These are phyloP conservation scores for Drosophila demipolita DNA, from an alignment of 2,888 invertebrate species.

Conservation along the genomic window DNA sequence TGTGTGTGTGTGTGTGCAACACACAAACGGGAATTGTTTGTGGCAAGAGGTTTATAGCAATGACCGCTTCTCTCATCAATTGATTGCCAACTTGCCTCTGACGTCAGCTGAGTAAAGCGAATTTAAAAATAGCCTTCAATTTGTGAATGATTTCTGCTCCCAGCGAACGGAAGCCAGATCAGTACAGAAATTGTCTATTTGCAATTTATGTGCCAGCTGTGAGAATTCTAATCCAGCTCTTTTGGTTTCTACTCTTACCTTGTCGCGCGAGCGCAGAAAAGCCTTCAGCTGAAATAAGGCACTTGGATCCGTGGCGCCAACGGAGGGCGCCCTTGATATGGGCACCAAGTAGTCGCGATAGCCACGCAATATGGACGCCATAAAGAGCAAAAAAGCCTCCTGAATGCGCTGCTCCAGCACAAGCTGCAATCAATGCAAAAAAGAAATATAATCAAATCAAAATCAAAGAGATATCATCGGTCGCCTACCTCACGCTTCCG, in stretches of 20 bases:
- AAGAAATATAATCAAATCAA: neutral
- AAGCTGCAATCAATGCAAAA: conserved; percentile 87
- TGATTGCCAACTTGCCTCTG: conserved; percentile 11
- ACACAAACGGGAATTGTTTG: conserved; percentile 1
- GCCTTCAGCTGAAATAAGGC: conserved; percentile 97
- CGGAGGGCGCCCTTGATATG: conserved; percentile 96
- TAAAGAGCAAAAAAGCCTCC: conserved; percentile 98
- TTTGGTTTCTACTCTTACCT: conserved; percentile 85
- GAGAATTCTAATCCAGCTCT: neutral
- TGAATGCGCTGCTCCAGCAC: conserved; percentile 96
- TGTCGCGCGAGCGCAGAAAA: conserved; percentile 95
- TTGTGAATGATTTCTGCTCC: neutral
- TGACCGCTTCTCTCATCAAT: neutral
- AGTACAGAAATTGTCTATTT: neutral
- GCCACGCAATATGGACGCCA: conserved; percentile 95
- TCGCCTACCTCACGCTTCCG: conserved; percentile 89
- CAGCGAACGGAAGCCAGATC: neutral
- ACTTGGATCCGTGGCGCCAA: conserved; percentile 97
- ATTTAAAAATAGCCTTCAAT: conserved; percentile 24
- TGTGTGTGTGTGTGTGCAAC: neutral
- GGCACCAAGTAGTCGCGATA: conserved; percentile 95
- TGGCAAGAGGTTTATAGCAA: neutral
- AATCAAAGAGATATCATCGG: neutral
- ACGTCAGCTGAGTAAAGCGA: conserved; percentile 26
- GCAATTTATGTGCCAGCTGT: neutral